These are phyloP conservation scores for Manduca sexta DNA, from an alignment of 1,140 invertebrate species.

Conservation along the genomic window DNA sequence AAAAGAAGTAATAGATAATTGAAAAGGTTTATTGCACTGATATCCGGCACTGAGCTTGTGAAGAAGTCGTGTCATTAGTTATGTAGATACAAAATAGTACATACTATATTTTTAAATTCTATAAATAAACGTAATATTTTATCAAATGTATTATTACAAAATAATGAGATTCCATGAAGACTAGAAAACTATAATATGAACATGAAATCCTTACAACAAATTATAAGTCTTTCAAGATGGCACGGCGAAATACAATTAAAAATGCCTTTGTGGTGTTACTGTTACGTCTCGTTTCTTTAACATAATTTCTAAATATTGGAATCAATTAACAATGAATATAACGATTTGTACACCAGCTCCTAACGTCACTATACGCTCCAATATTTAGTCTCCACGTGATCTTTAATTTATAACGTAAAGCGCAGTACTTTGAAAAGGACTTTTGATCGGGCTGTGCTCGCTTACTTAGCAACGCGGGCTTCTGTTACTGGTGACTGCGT, in stretches of 20 bases:
- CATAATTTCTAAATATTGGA: constrained; percentile 66
- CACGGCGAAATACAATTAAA: constrained; percentile 60
- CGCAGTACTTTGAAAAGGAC: constrained; percentile 35
- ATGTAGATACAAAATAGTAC: constrained; percentile 29
- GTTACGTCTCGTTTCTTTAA: constrained; percentile 34
- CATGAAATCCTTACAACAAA: constrained; percentile 68
- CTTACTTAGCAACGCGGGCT: constrained; percentile 3
- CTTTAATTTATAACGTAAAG: constrained; percentile 42
- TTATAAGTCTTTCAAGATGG: constrained; percentile 69
- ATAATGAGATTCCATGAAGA: constrained; percentile 69
- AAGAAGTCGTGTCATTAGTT: constrained; percentile 16
- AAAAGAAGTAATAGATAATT: constrained; percentile 15
- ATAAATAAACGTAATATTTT: constrained; percentile 31
- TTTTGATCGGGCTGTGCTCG: constrained; percentile 30
- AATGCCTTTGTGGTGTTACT: constrained; percentile 56
- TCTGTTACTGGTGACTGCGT: not conserved
- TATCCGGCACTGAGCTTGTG: constrained; percentile 27
- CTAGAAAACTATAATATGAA: constrained; percentile 72
- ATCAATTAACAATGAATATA: constrained; percentile 60
- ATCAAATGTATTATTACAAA: constrained; percentile 53
- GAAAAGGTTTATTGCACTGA: constrained; percentile 14
- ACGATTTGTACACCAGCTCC: constrained; percentile 67
- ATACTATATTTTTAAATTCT: constrained; percentile 29
- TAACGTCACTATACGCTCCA: constrained; percentile 57
- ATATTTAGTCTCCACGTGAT: constrained; percentile 51